phyloP scores from a whole-genome alignment of 2,113 vertebrate species.

The Lagenorhynchus albirostris region DNA sequence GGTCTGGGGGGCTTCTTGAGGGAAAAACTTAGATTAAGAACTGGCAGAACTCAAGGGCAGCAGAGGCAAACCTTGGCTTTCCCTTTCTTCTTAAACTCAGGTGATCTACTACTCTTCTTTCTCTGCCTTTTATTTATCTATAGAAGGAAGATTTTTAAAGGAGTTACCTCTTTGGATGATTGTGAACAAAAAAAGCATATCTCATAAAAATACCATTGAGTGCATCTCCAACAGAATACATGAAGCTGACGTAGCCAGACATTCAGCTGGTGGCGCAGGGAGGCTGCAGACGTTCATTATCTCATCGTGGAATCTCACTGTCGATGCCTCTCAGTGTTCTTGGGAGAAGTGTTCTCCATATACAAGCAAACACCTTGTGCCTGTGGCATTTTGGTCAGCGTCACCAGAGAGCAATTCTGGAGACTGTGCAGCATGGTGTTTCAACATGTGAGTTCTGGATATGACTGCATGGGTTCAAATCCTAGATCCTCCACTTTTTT shows the following conservation, averaged over 20 bases:
- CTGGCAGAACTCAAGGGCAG: background rate
- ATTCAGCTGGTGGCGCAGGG: background rate
- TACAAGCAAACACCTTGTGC: fast-evolving
- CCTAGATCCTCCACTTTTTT: background rate
- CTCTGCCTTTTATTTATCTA: slow-evolving; percentile 25
- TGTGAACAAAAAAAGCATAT: background rate
- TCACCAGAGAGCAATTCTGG: background rate
- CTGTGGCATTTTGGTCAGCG: background rate
- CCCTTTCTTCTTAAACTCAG: background rate
- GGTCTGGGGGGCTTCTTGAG: background rate
- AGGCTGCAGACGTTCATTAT: background rate
- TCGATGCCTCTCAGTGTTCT: background rate
- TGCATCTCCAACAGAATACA: background rate
- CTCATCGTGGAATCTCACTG: background rate
- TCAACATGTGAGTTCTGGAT: background rate
- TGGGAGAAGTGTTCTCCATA: background rate
- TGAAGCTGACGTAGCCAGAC: background rate
- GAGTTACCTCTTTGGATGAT: background rate
- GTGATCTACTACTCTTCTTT: background rate
- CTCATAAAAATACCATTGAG: slow-evolving; percentile 12
- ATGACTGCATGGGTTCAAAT: background rate
- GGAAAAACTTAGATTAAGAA: background rate
- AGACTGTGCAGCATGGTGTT: fast-evolving
- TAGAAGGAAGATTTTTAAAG: background rate
- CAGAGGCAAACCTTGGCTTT: background rate